Percentiles rank a stretch among this genome's conserved stretches.
Conservation (phyloP, 92 coral and sea anemone species). For the Umimayanthus chanpuru region DNA sequence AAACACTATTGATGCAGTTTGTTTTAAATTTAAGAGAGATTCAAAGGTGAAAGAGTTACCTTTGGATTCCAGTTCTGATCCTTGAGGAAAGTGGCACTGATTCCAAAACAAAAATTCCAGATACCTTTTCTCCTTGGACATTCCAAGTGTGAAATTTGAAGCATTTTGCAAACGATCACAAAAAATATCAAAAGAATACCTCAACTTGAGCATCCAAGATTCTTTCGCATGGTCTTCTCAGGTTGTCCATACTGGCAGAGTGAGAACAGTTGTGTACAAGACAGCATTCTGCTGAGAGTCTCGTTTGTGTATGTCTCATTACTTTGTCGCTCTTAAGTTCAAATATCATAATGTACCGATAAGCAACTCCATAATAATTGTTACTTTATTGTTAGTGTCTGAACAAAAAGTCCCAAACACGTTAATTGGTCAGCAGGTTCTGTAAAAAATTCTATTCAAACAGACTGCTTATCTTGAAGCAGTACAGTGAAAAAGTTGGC, state of each 20-base stretch:
- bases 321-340: not conserved
- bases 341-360: not conserved
- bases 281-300: constrained; percentile 4
- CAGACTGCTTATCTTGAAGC: not conserved
- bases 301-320: not conserved
- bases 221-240: constrained; percentile 25
- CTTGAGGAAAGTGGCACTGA: constrained; percentile 5
- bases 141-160: not conserved
- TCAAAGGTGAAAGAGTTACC: constrained; percentile 26
- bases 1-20: constrained; percentile 8
- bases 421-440: not conserved
- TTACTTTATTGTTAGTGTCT: not conserved
- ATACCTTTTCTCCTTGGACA: constrained; percentile 26
- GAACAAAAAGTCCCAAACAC: not conserved
- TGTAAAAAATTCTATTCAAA: not conserved
- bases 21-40: not conserved
- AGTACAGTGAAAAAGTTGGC: not conserved
- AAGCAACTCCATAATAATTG: not conserved
- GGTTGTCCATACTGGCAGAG: constrained; percentile 2
- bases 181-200: constrained; percentile 27
- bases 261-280: not conserved
- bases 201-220: constrained; percentile 39
- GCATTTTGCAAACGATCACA: not conserved
- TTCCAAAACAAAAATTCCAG: not conserved
- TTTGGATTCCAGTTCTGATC: constrained; percentile 23